Evolutionary conservation across 2,888 invertebrate genomes (phyloP).

Genomic region (Mactromeris polynyma): DNA sequence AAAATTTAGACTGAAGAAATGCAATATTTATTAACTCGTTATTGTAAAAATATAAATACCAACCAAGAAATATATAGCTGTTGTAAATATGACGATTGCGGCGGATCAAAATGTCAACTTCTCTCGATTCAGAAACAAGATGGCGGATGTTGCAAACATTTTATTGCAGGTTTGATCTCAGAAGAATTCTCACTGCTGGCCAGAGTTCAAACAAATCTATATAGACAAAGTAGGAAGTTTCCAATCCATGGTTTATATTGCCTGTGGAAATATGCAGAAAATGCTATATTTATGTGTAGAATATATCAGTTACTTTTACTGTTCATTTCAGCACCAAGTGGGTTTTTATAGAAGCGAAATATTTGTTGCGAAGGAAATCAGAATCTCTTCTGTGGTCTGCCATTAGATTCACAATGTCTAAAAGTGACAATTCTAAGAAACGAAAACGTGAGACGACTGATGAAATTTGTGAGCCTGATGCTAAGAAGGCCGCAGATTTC

Average conservation of each 20-base stretch:
- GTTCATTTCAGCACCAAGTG: not conserved
- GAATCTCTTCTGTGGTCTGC: not conserved
- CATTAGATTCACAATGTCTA: not conserved
- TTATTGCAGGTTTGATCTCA: not conserved
- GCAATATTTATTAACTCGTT: too few species aligned
- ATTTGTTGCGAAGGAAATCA: not conserved
- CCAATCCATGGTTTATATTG: not conserved
- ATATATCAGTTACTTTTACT: not conserved
- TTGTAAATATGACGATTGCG: too few species aligned
- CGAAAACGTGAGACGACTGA: constrained; percentile 7
- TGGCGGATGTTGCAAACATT: too few species aligned
- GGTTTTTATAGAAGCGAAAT: not conserved
- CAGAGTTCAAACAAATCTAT: not conserved
- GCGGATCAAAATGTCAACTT: too few species aligned
- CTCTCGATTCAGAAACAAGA: too few species aligned
- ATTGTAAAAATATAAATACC: too few species aligned
- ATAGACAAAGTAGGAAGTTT: not conserved
- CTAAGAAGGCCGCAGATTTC: constrained; percentile 68
- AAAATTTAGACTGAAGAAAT: too few species aligned
- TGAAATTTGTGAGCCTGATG: constrained; percentile 23
- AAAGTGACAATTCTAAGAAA: not conserved
- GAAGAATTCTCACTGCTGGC: not conserved
- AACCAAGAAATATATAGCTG: too few species aligned
- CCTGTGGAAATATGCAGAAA: not conserved
- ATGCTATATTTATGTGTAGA: too few species aligned